Evolutionary conservation across 2,797 vertebrate genomes (phyloP).

Genomic region (Myotis findleyi): DNA sequence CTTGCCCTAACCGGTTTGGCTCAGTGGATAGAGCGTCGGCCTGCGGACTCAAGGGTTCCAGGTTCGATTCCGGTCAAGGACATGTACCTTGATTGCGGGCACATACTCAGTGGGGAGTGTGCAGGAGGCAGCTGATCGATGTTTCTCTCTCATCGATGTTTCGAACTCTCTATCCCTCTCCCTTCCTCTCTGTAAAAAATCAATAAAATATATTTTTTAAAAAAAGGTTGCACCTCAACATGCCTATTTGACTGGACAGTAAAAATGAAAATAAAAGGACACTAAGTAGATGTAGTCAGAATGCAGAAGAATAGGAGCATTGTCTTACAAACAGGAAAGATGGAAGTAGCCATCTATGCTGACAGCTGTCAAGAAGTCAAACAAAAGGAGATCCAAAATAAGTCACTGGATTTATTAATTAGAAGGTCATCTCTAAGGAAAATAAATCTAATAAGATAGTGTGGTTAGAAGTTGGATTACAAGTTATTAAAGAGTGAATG

Average conservation of each 20-base stretch:
- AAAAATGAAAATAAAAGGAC: not conserved
- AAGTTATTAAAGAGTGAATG: not conserved
- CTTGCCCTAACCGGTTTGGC: too few species aligned
- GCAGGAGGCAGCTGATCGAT: too few species aligned
- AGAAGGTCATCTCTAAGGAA: not conserved
- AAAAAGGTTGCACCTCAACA: not conserved
- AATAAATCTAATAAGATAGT: not conserved
- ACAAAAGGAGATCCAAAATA: not conserved
- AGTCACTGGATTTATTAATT: not conserved
- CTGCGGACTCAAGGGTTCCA: too few species aligned
- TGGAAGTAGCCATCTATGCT: not conserved
- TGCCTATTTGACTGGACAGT: not conserved
- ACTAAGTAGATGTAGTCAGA: not conserved
- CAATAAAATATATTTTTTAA: too few species aligned
- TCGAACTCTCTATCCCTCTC: too few species aligned
- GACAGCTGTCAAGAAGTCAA: not conserved
- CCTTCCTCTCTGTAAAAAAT: too few species aligned
- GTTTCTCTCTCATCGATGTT: too few species aligned
- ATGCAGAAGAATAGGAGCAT: not conserved
- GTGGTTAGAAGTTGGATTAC: not conserved
- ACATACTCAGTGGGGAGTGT: too few species aligned
- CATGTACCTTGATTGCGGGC: too few species aligned
- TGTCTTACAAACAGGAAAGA: not conserved
- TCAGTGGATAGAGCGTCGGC: too few species aligned
- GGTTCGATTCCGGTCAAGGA: too few species aligned